Base-by-base conservation (phyloP, 2,888 invertebrate genomes). In the Synanthedon andrenaeformis region DNA sequence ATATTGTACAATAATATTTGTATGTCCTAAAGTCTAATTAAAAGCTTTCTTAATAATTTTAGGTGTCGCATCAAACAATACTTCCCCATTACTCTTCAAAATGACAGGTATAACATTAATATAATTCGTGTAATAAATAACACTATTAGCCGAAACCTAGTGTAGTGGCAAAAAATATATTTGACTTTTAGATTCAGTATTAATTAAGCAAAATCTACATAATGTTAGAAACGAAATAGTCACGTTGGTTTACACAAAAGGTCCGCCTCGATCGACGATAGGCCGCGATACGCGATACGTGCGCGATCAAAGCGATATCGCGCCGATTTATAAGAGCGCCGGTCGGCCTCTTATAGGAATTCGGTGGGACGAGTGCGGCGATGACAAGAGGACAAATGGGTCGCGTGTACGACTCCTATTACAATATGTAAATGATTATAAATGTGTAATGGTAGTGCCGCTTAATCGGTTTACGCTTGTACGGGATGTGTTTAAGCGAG, bases 381-480 rank as follows among this genome's bases (percentile, higher is more conserved):
- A 42, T 42, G 52, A 52, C 52, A 52, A 14, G 28, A 17, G 53
- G 51, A 52, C 52, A 54, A 54, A 54, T 51, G 42, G 28, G 45
- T 51, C 50, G 42, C 56, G 55, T 50, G 52, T 42, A 17, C 35
- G 13, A 10, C 10, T 14, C 23, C 11, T 42, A 14, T 13, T n/a
- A 45, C 28, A 52, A 45, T 52, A 52, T 52, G 52, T 52, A 52
- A 52, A 52, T 52, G 17, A 28, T 13, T 19, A 23, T 52, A 10
- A 28, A 45, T 19, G 52, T 28, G 45, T 45, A 51, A 51, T 51
- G 13, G 52, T 42, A 4, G 52, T 42, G 19, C 41, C 14, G 54
- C 58, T 58, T 58, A 52, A 58, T 58, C 58, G 52, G 56, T 51
- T 54, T 52, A 54, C 52, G 41, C 52, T 41, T 51, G 55, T 45